phyloP scores from a whole-genome alignment of 2,888 invertebrate genomes.

The Pantelozetes paolii region DNA sequence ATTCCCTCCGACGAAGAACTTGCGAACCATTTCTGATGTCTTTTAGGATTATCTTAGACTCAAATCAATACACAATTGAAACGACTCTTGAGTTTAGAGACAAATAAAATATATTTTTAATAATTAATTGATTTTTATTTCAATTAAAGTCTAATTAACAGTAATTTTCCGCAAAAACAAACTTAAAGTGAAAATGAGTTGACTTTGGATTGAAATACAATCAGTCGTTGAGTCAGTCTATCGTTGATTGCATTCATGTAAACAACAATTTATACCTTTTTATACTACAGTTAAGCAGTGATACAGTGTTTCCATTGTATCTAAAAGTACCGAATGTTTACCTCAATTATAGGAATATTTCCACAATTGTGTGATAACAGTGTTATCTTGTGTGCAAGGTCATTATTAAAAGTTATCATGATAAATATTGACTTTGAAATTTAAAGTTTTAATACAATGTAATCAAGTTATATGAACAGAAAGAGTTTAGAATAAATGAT shows the following conservation, averaged over 20 bases:
- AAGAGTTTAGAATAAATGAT: background rate
- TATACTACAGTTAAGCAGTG: background rate
- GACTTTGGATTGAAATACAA: background rate
- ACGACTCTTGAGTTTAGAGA: too few species aligned
- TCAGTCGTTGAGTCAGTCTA: background rate
- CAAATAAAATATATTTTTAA: too few species aligned
- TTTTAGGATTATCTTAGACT: background rate
- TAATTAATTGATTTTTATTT: background rate
- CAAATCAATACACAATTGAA: too few species aligned
- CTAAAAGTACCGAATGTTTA: background rate
- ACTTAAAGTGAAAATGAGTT: background rate
- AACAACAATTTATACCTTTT: background rate
- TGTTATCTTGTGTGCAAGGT: background rate
- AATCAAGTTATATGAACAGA: background rate
- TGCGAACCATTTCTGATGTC: constrained; percentile 56
- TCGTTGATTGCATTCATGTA: background rate
- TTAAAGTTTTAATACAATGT: background rate
- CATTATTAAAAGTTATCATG: too few species aligned
- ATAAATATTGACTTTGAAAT: too few species aligned
- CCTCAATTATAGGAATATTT: background rate
- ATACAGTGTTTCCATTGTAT: background rate
- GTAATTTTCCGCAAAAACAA: constrained; percentile 17
- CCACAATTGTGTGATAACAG: background rate
- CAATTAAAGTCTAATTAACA: background rate
- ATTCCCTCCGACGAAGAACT: constrained; percentile 98